A percentile compares a stretch with the other conserved stretches of the same genome.
These are phyloP conservation scores for Equus przewalskii DNA, from an alignment of 2,113 vertebrate genomes.

Conservation along the genomic window DNA sequence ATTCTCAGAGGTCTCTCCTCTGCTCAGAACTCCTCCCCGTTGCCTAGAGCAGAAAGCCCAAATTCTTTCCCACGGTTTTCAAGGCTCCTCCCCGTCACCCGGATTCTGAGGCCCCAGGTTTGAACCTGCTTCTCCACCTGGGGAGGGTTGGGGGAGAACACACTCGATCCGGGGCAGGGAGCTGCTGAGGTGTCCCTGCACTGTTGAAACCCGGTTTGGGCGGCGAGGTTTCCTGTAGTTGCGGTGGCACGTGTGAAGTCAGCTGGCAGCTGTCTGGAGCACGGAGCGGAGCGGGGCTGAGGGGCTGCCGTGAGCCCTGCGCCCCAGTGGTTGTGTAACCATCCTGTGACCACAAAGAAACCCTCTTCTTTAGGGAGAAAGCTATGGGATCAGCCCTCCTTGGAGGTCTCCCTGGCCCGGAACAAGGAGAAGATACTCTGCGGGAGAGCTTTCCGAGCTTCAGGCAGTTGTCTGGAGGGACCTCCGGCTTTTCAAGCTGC, in stretches of 20 bases:
- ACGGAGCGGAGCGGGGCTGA: too few species aligned
- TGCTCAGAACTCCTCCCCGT: not conserved
- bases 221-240: not conserved
- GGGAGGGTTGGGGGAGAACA: accelerated
- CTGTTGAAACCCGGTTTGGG: not conserved
- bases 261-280: not conserved
- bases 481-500: not conserved
- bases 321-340: not conserved
- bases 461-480: not conserved
- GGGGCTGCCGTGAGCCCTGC: too few species aligned
- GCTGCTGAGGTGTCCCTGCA: not conserved
- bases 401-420: not conserved
- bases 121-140: not conserved
- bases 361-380: not conserved
- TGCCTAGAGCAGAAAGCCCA: not conserved
- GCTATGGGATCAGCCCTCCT: not conserved
- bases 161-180: not conserved
- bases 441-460: not conserved
- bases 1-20: not conserved
- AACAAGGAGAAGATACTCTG: not conserved
- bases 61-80: not conserved
- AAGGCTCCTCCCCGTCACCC: accelerated
- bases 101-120: not conserved
- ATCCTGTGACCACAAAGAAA: not conserved
- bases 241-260: too few species aligned